A percentile compares a stretch with the other conserved stretches of the same genome.
Conservation (phyloP, 2,888 invertebrate species). For the Tyria jacobaeae region DNA sequence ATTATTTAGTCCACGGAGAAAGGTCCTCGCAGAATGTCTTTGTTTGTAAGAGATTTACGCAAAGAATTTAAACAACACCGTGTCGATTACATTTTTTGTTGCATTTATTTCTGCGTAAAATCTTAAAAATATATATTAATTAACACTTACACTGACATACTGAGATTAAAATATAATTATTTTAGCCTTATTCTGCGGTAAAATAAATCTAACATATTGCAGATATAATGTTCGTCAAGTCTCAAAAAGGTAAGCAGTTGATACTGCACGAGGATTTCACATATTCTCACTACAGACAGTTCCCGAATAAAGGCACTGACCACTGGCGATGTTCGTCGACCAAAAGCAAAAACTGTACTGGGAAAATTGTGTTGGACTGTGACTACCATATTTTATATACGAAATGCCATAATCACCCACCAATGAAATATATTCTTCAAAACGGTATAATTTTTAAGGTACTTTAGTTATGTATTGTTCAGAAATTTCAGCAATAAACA, state of each 20-base stretch:
- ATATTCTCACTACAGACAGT: conserved; percentile 11
- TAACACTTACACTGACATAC: too few relatives aligned
- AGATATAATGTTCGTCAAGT: conserved; percentile 3
- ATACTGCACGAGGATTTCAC: conserved; percentile 23
- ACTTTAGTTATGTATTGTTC: neutral
- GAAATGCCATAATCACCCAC: conserved; percentile 1
- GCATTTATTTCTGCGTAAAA: too few relatives aligned
- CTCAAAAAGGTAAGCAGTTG: conserved; percentile 18
- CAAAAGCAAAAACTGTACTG: conserved; percentile 18
- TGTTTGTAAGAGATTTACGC: too few relatives aligned
- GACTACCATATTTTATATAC: neutral
- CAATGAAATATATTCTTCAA: neutral
- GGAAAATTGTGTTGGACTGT: conserved; percentile 18
- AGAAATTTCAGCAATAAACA: neutral
- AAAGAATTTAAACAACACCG: too few relatives aligned
- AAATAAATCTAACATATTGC: neutral
- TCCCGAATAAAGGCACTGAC: conserved; percentile 2
- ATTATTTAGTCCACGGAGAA: too few relatives aligned
- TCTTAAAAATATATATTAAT: too few relatives aligned
- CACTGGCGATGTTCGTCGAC: conserved; percentile 25
- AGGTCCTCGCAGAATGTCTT: too few relatives aligned
- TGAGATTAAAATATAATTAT: too few relatives aligned
- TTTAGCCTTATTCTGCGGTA: neutral
- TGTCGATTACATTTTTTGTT: too few relatives aligned
- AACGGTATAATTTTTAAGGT: neutral